phyloP scores from a whole-genome alignment of 2,797 vertebrate genomes.

The Coregonus ussuriensis region DNA sequence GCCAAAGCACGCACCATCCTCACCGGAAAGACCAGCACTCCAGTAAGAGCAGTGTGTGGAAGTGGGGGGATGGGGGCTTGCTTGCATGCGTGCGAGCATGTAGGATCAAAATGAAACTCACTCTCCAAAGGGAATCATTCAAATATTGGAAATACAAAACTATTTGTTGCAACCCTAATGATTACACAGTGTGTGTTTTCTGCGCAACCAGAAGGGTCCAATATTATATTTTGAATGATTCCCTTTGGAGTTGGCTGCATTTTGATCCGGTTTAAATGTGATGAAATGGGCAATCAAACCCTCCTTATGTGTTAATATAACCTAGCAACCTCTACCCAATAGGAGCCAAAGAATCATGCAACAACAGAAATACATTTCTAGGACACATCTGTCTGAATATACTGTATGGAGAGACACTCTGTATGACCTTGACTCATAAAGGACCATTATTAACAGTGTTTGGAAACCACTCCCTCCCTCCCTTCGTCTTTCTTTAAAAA shows the following conservation, averaged over 20 bases:
- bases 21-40: slow-evolving; percentile 85
- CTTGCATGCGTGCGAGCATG: slow-evolving; percentile 16
- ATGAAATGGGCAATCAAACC: slow-evolving; percentile 13
- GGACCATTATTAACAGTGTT: neutral
- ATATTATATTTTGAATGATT: neutral
- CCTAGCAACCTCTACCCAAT: slow-evolving; percentile 28
- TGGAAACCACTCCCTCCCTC: neutral
- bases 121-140: neutral
- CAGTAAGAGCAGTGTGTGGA: slow-evolving; percentile 67
- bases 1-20: slow-evolving; percentile 91
- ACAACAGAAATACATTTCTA: slow-evolving; percentile 46
- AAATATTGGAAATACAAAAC: neutral
- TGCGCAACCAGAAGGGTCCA: neutral
- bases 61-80: too few relatives aligned
- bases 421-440: slow-evolving; percentile 26
- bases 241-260: slow-evolving; percentile 14
- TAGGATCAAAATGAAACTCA: neutral
- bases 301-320: slow-evolving; percentile 44
- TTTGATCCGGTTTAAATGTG: too few relatives aligned
- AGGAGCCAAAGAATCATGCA: slow-evolving; percentile 39
- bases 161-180: neutral
- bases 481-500: neutral
- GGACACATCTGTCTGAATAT: slow-evolving; percentile 44
- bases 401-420: slow-evolving; percentile 39
- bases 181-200: neutral